Evolutionary conservation across 2,797 vertebrate genomes (phyloP), one percentile per base, ranked within the genome.

Genomic region (Schizothorax lantsangensis): DNA sequence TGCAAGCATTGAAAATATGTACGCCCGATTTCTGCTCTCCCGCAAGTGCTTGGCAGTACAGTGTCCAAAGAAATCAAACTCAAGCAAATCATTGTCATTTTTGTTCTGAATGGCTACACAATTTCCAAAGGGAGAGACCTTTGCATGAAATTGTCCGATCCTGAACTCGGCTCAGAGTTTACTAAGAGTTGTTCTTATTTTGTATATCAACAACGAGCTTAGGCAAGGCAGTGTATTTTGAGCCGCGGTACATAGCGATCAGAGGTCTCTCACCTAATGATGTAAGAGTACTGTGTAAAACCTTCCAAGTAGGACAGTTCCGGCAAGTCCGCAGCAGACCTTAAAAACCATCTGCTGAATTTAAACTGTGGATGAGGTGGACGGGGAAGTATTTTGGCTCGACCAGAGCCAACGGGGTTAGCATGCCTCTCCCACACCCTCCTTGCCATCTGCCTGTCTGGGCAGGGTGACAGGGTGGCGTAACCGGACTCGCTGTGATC

Each of bases 371-470:
- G 73, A 80, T 21, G 6, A 78, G 66, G 47, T 49, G 64, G 17
- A 30, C 21, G 19, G 40, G 57, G 33, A 77, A 57, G 79, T 81
- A 86, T 89, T 90, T 84, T 69, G 59, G 68, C 45, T 73, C 10
- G 68, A 79, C 71, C 71, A 59, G 78, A 74, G 14, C 71, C 83
- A 43, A 80, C 33, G 15, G 84, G 33, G 68, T 77, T 89, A 83
- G 69, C 45, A 36, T 84, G 17, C 68, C 68, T 84, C 59, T 74
- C 45, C 23, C 52, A 66, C 78, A 57, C 78, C 43, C 80, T 79
- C 66, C 77, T 68, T 75, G 74, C 79, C 68, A 83, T 91, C 85
- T 84, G 83, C 73, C 89, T 91, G 90, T 84, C 85, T 89, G 89
- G 91, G 91, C 83, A 87, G 49, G 68, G 82, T 83, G 81, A 79